Conservation (phyloP, 2,113 vertebrate species). For the Eubucco bourcierii region DNA sequence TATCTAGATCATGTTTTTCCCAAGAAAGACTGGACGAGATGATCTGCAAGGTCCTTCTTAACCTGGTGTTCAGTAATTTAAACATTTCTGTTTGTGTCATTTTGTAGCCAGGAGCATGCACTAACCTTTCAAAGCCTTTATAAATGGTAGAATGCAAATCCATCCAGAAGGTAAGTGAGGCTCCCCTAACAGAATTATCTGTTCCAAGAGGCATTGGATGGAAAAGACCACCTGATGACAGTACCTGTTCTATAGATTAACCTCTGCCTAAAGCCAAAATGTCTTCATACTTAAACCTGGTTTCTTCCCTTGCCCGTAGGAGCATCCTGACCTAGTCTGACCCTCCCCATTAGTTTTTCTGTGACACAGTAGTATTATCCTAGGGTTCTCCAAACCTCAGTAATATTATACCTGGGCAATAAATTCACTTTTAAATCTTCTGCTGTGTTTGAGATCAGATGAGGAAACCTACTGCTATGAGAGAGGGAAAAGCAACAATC, state of each 20-base stretch:
- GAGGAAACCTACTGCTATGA: background rate
- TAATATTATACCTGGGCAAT: background rate
- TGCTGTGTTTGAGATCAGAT: background rate
- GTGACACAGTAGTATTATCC: background rate
- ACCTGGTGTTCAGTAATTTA: background rate
- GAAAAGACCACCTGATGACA: background rate
- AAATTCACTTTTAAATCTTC: background rate
- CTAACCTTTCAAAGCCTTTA: background rate
- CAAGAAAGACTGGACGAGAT: background rate
- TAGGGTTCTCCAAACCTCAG: background rate
- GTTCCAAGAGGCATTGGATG: background rate
- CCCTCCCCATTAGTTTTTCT: background rate
- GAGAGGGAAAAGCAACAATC: background rate
- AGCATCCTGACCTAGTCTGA: background rate
- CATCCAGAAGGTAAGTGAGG: background rate
- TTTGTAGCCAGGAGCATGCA: fast-evolving
- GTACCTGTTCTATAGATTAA: background rate
- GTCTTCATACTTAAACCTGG: background rate
- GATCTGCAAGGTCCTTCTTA: background rate
- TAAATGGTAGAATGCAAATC: background rate
- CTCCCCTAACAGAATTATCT: background rate
- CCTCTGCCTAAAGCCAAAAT: background rate
- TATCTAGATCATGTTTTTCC: background rate
- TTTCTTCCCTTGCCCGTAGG: background rate
- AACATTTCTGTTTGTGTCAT: background rate